Percentiles rank a stretch among this genome's conserved stretches.
Conservation (phyloP, 2,797 vertebrate genomes). For the Squalus acanthias region DNA sequence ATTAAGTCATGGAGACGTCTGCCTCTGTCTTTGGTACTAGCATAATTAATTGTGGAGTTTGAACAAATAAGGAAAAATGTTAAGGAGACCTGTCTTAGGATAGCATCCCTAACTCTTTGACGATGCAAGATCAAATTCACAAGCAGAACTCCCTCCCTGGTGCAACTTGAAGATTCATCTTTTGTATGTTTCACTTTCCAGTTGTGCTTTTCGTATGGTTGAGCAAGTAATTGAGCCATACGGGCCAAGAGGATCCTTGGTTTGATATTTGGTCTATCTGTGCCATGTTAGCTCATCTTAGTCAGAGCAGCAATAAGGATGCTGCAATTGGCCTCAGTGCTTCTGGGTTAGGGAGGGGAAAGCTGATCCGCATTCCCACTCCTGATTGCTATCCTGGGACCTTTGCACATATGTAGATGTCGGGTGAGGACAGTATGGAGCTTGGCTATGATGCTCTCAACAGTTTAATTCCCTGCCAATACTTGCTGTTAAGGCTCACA, state of each 20-base stretch:
- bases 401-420: background rate
- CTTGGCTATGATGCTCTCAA: background rate
- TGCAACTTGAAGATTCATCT: background rate
- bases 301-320: background rate
- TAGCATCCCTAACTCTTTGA: conserved; percentile 11
- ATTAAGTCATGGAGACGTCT: background rate
- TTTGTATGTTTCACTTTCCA: background rate
- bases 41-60: background rate
- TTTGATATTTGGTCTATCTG: background rate
- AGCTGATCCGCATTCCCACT: background rate
- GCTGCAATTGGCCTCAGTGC: background rate
- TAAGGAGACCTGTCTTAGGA: background rate
- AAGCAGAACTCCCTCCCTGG: background rate
- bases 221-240: background rate
- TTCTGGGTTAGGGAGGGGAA: background rate
- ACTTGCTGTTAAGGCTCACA: background rate
- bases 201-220: background rate
- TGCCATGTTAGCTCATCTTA: background rate
- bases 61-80: background rate
- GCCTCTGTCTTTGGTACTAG: background rate
- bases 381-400: background rate
- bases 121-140: background rate
- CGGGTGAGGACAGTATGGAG: background rate
- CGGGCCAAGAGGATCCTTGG: background rate
- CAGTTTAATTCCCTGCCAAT: background rate